A percentile compares a stretch with the other conserved stretches of the same genome.
Conservation (phyloP, 2,113 vertebrate genomes). For the Hiodon tergisus region DNA sequence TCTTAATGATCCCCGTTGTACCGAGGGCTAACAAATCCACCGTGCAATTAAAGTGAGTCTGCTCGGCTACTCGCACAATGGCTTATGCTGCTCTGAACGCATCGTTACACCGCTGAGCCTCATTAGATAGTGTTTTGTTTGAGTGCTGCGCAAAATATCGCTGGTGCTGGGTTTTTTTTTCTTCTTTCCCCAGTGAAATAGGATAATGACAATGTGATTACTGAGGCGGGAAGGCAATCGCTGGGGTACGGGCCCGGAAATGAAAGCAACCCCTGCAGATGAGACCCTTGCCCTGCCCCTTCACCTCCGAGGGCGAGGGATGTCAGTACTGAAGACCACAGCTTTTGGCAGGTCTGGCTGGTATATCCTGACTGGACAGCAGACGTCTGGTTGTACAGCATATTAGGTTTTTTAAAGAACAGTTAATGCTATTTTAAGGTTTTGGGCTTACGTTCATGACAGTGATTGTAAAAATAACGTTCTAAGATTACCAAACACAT, state of each 20-base stretch:
- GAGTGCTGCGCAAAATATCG: not conserved
- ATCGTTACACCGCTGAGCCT: not conserved
- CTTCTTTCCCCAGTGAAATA: not conserved
- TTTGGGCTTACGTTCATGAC: too few relatives aligned
- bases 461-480: too few relatives aligned
- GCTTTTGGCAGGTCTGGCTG: not conserved
- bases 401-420: too few relatives aligned
- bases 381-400: too few relatives aligned
- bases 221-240: constrained; percentile 6
- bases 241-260: not conserved
- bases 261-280: not conserved
- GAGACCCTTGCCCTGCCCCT: not conserved
- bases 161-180: not conserved
- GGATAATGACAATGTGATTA: constrained; percentile 6
- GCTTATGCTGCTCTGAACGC: not conserved
- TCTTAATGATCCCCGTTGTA: not conserved
- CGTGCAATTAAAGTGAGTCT: constrained; percentile 8
- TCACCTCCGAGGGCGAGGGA: not conserved
- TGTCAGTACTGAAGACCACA: not conserved
- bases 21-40: not conserved
- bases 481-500: too few relatives aligned
- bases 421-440: too few relatives aligned
- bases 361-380: not conserved
- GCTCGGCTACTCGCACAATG: not conserved
- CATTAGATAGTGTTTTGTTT: constrained; percentile 4